Conservation (phyloP, 2,113 vertebrate genomes). For the Poicephalus gulielmi region DNA sequence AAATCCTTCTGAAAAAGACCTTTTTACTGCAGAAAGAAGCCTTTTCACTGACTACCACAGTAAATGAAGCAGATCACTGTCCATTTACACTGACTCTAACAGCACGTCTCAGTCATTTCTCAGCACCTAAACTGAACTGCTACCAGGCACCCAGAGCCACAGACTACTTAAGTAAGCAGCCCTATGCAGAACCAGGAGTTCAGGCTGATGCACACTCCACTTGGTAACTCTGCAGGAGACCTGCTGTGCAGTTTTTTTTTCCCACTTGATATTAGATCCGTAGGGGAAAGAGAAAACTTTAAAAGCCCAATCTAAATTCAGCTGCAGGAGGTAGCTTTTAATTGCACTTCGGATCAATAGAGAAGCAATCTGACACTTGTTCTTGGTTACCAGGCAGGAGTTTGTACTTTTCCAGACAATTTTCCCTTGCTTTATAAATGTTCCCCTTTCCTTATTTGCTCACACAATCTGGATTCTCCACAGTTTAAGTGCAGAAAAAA, state of each 20-base stretch:
- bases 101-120: neutral
- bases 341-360: conserved; percentile 33
- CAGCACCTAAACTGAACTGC: neutral
- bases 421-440: neutral
- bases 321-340: conserved; percentile 46
- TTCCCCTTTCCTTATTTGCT: neutral
- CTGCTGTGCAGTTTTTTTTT: neutral
- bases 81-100: neutral
- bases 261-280: neutral
- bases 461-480: neutral
- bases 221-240: neutral
- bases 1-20: neutral
- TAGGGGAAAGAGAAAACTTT: neutral
- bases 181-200: neutral
- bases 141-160: neutral
- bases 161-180: neutral
- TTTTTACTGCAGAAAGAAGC: neutral
- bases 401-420: conserved; percentile 34
- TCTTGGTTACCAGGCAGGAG: neutral
- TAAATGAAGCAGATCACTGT: neutral
- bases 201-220: neutral
- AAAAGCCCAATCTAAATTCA: conserved; percentile 36
- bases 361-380: conserved; percentile 15
- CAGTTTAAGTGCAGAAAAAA: neutral
- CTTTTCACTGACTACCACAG: neutral